Base-by-base conservation (phyloP, 2,113 vertebrate species). In the Corydoras maculifer region DNA sequence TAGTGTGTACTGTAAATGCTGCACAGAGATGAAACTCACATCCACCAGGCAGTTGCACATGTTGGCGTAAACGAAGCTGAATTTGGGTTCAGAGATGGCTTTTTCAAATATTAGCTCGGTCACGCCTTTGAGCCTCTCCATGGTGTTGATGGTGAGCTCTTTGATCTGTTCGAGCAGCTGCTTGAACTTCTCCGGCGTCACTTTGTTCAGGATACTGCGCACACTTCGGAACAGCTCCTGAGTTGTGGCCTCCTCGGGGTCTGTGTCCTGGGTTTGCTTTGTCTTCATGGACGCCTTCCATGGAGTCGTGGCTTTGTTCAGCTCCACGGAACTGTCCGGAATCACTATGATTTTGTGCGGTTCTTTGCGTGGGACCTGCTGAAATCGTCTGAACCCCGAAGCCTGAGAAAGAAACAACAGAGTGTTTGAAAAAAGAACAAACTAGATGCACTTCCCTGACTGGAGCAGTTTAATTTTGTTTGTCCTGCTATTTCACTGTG, bases 51-150 rank as follows among this genome's bases (percentile, higher is more conserved):
- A 97, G 43, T 94, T 89, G 89, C 96, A 99, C 96, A 99, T 98
- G 89, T 98, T 98, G 87, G 94, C 95, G 0, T 99, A 99, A 0
- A 95, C 96, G 87, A 99, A 94, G 0, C 94, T 97, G 87, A 98
- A 99, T 87, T 93, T 94, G 75, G 96, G 96, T 67, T 99, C 96
- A 0, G 94, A 94, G 15, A 98, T 95, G 73, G 96, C 96, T 84
- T 99, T 99, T 91, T 99, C 96, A 2, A 98, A 99, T 75, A 98
- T 94, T 77, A 98, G 90, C 87, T 98, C 95, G 0, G 98, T 99
- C 82, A 96, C 91, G 50, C 96, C 97, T 76, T 98, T 99, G 70
- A 99, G 90, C 73, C 96, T 90, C 84, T 97, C 96, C 80, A 98
- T 96, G 0, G 96, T 97, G 81, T 99, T 95, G 68, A 99, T 97